Conservation (phyloP, 1,140 invertebrate genomes). For the Panagrolaimus sp. region DNA sequence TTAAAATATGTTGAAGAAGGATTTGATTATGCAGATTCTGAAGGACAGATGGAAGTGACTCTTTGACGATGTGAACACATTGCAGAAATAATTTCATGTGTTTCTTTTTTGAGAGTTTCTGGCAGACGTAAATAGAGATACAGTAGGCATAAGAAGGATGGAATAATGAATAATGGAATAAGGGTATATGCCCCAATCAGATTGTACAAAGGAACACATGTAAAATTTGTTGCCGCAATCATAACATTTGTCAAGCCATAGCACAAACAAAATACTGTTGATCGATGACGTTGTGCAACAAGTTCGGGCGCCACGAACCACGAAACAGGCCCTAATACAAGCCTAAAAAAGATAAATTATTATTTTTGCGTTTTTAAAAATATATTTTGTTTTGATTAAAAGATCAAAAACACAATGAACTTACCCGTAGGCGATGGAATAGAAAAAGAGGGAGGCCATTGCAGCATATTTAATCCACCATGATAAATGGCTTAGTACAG, state of each 20-base stretch:
- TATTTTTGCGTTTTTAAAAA: not conserved
- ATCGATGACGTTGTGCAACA: slow-evolving; percentile 46
- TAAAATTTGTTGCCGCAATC: slow-evolving; percentile 48
- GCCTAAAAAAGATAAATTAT: slow-evolving; percentile 25
- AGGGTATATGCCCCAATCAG: slow-evolving; percentile 42
- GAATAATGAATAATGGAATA: slow-evolving; percentile 44
- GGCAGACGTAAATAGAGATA: slow-evolving; percentile 45
- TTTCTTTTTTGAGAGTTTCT: slow-evolving; percentile 45
- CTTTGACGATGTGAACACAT: slow-evolving; percentile 24
- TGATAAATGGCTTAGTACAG: slow-evolving; percentile 24
- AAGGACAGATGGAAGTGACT: not conserved
- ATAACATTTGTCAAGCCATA: slow-evolving; percentile 51
- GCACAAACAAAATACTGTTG: slow-evolving; percentile 50
- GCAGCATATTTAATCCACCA: slow-evolving; percentile 40
- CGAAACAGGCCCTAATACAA: slow-evolving; percentile 48
- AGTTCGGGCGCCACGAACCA: slow-evolving; percentile 52
- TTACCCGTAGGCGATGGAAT: slow-evolving; percentile 46
- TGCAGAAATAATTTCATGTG: slow-evolving; percentile 43
- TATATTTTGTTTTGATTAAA: not conserved
- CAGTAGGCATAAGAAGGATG: slow-evolving; percentile 41
- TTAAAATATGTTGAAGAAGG: no score
- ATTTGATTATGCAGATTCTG: not conserved
- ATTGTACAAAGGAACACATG: slow-evolving; percentile 42
- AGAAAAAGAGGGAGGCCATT: slow-evolving; percentile 34
- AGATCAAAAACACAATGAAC: slow-evolving; percentile 11